phyloP scores from a whole-genome alignment of 2,113 vertebrate species.

The Trematocara nigrifrons region DNA sequence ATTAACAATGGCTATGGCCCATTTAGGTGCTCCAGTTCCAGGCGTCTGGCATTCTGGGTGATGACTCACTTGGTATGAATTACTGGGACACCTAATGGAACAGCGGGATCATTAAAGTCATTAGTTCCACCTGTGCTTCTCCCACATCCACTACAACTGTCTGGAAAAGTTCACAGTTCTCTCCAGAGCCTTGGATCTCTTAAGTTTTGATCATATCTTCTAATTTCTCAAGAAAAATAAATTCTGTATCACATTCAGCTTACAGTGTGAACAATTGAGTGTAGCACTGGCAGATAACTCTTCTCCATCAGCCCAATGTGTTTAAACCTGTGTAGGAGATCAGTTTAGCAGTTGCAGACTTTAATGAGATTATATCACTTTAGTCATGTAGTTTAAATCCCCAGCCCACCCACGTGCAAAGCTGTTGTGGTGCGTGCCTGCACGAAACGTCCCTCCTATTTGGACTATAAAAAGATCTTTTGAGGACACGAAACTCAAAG shows the following conservation, averaged over 20 bases:
- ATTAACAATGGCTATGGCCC: neutral
- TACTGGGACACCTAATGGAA: neutral
- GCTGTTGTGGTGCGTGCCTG: neutral
- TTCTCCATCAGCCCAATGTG: neutral
- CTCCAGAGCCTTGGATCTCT: neutral
- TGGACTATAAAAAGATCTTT: neutral
- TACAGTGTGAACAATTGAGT: neutral
- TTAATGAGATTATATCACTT: constrained; percentile 46
- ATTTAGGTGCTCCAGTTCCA: neutral
- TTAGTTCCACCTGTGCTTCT: constrained; percentile 6
- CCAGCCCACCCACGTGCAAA: constrained; percentile 25
- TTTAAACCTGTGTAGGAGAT: constrained; percentile 22
- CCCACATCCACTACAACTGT: neutral
- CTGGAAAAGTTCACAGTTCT: neutral
- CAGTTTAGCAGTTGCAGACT: constrained; percentile 12
- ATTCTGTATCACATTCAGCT: neutral
- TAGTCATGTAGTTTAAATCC: neutral
- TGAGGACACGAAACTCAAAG: constrained; percentile 17
- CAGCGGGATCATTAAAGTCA: constrained; percentile 1
- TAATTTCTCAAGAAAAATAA: neutral
- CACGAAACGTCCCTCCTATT: neutral
- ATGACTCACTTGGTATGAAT: neutral
- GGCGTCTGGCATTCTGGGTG: neutral
- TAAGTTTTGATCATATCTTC: neutral
- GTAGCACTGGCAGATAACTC: neutral